A percentile compares a stretch with the other conserved stretches of the same genome.
Conservation (phyloP, 2,888 invertebrate genomes). For the Mallateleia sp. region DNA sequence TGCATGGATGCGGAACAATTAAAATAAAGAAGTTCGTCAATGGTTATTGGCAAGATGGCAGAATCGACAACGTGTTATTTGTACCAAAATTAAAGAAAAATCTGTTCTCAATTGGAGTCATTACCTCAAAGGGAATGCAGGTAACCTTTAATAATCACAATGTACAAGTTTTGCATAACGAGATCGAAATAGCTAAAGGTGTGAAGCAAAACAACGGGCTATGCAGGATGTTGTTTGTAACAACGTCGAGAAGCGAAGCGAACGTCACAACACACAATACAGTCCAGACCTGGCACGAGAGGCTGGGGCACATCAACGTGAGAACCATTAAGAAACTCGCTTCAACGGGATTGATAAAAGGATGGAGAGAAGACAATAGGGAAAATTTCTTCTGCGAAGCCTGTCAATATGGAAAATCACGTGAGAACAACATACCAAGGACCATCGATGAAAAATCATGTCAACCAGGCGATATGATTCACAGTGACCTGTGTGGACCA, state of each 20-base stretch:
- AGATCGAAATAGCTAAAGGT: background rate
- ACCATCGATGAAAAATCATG: background rate
- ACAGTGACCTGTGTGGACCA: background rate
- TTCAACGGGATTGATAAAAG: background rate
- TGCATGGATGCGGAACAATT: background rate
- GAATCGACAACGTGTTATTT: slow-evolving; percentile 51
- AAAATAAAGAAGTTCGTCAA: background rate
- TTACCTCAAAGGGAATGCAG: background rate
- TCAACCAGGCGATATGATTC: slow-evolving; percentile 9
- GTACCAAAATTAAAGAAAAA: slow-evolving; percentile 55
- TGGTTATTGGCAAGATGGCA: background rate
- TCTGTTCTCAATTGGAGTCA: slow-evolving; percentile 50
- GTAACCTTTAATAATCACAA: background rate
- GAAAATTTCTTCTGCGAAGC: background rate
- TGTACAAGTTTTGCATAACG: background rate
- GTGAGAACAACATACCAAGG: background rate
- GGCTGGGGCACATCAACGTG: background rate
- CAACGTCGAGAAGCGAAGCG: background rate
- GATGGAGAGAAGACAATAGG: background rate
- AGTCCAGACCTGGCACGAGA: slow-evolving; percentile 5
- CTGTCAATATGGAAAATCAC: slow-evolving; percentile 12
- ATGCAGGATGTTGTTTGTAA: background rate
- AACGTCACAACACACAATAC: background rate
- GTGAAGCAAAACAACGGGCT: background rate
- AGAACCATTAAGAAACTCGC: background rate